Evolutionary conservation across 2,113 vertebrate species (phyloP).

Genomic region (Alethe diademata): DNA sequence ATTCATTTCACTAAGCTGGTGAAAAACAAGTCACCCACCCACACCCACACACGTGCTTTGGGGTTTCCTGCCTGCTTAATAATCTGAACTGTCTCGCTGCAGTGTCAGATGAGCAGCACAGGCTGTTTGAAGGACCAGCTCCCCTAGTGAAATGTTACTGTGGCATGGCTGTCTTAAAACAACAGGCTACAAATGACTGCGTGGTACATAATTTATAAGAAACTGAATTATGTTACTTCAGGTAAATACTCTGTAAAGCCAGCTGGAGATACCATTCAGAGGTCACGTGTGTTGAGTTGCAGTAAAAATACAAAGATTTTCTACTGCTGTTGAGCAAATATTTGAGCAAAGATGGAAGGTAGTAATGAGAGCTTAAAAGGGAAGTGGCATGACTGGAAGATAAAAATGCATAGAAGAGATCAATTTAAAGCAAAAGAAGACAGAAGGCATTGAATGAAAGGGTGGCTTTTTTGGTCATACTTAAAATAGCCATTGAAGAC

Average conservation of each 20-base stretch:
- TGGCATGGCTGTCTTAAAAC: not conserved
- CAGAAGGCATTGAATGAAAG: not conserved
- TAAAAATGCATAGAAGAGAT: not conserved
- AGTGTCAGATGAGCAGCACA: not conserved
- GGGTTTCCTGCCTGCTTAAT: constrained; percentile 30
- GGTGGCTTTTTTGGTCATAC: not conserved
- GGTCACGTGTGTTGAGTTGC: not conserved
- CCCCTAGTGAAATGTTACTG: not conserved
- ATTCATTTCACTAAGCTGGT: constrained; percentile 27
- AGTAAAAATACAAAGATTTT: not conserved
- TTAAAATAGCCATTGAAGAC: not conserved
- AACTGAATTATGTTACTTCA: not conserved
- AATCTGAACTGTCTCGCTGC: not conserved
- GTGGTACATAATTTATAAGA: not conserved
- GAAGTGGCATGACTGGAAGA: not conserved
- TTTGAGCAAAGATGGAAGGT: not conserved
- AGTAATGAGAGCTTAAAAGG: not conserved
- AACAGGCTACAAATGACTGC: not conserved
- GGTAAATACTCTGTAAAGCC: not conserved
- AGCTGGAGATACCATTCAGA: not conserved
- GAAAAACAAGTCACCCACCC: constrained; percentile 3
- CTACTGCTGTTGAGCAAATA: not conserved
- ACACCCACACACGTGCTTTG: not conserved
- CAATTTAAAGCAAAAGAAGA: not conserved
- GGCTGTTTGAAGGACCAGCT: not conserved